Evolutionary conservation across 1,140 invertebrate genomes (phyloP).

Genomic region (honey bee (Apis mellifera)): Amel_HAv3.1 CM009937.2:10436001-10436500

Average conservation of each 20-base stretch:
- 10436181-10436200: slow-evolving; percentile 10
- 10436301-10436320: too few relatives aligned
- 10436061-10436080: slow-evolving; percentile 41
- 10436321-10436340: too few relatives aligned
- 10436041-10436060: slow-evolving; percentile 21
- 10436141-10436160: slow-evolving; percentile 71
- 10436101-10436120: slow-evolving; percentile 61
- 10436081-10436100: slow-evolving; percentile 34
- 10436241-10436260: too few relatives aligned
- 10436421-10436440: background rate
- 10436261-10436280: too few relatives aligned
- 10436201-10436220: background rate
- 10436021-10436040: slow-evolving; percentile 42
- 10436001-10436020: slow-evolving; percentile 22
- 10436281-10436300: too few relatives aligned
- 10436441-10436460: background rate
- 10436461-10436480: background rate
- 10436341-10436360: background rate
- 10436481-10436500: background rate
- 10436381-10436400: background rate
- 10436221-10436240: background rate
- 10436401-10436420: background rate
- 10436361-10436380: background rate
- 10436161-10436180: slow-evolving; percentile 28
- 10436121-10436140: slow-evolving; percentile 73